Conservation (phyloP, 1,140 invertebrate species). For the Drosophila yakuba region DNA sequence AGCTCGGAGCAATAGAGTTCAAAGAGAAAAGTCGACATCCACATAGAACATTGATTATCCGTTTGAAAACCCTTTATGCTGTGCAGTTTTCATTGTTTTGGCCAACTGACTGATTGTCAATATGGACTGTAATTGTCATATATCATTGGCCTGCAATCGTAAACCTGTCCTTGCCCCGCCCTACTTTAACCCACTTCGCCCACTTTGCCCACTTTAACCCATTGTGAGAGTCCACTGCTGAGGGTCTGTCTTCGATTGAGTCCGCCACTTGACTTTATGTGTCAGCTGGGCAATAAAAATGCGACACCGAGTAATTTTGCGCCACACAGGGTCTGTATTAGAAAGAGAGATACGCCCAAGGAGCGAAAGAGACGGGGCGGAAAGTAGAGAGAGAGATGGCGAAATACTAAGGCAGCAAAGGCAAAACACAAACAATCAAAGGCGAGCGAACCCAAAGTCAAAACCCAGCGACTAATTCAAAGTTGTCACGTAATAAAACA, state of each 20-base stretch:
- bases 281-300: constrained; percentile 60
- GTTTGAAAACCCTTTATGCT: background rate
- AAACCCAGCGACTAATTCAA: constrained; percentile 67
- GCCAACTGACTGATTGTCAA: background rate
- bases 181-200: background rate
- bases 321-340: constrained; percentile 15
- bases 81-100: background rate
- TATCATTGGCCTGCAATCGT: constrained; percentile 3
- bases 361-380: background rate
- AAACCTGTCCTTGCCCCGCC: background rate
- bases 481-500: constrained; percentile 81
- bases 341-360: background rate
- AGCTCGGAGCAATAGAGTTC: too few relatives aligned
- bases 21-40: too few relatives aligned
- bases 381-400: constrained; percentile 3
- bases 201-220: constrained; percentile 7
- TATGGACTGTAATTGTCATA: constrained; percentile 6
- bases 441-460: constrained; percentile 21
- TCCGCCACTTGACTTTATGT: constrained; percentile 46
- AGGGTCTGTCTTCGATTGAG: constrained; percentile 24
- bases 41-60: background rate
- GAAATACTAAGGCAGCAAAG: constrained; percentile 33
- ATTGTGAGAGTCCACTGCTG: background rate
- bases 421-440: constrained; percentile 55
- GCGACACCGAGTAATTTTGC: constrained; percentile 48